phyloP scores from a whole-genome alignment of 2,888 invertebrate species.

The Odontocerum albicorne region DNA sequence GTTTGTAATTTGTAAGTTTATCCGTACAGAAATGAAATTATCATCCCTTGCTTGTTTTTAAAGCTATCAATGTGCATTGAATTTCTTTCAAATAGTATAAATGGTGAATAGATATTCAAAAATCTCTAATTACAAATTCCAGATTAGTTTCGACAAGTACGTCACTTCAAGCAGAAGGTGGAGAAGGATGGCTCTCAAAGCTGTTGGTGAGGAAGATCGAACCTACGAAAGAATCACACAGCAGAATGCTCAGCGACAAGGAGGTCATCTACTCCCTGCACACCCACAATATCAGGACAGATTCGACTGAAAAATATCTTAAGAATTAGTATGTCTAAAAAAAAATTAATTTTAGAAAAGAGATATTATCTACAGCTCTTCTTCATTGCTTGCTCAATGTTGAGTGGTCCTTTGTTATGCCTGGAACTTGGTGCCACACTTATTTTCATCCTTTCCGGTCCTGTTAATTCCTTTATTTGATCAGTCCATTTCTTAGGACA shows the following conservation, averaged over 20 bases:
- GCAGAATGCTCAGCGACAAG: slow-evolving; percentile 94
- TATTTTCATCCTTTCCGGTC: no score
- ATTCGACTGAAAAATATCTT: slow-evolving; percentile 83
- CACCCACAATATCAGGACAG: slow-evolving; percentile 92
- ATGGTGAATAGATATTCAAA: no score
- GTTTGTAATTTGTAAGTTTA: not conserved
- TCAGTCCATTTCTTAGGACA: no score
- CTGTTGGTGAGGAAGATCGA: slow-evolving; percentile 88
- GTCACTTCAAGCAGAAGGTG: slow-evolving; percentile 48
- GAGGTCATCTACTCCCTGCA: slow-evolving; percentile 94
- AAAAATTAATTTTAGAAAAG: no score
- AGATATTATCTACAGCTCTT: no score
- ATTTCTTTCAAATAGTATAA: no score
- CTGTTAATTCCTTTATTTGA: no score
- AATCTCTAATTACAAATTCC: slow-evolving; percentile 16
- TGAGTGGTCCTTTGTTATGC: no score
- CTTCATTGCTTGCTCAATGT: no score
- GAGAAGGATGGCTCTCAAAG: slow-evolving; percentile 87
- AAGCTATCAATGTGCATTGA: no score
- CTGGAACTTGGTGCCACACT: no score
- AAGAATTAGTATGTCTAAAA: slow-evolving; percentile 90
- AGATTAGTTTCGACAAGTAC: slow-evolving; percentile 43
- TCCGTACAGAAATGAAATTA: not conserved
- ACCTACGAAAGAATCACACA: slow-evolving; percentile 94
- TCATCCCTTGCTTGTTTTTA: no score